Conservation (phyloP, 2,113 vertebrate species). For the Epinephelus fuscoguttatus region DNA sequence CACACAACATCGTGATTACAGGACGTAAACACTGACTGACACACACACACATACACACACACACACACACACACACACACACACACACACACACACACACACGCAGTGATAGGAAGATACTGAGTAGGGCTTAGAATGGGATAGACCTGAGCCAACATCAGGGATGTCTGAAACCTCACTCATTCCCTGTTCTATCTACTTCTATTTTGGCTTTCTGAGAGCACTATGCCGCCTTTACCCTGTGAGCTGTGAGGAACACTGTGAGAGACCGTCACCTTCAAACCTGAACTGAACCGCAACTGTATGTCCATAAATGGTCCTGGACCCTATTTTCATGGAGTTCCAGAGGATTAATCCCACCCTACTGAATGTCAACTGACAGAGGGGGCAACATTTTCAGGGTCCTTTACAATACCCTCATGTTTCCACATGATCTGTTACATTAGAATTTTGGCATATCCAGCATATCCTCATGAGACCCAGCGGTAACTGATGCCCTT, state of each 20-base stretch:
- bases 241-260: not conserved
- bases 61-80: too few species aligned
- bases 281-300: not conserved
- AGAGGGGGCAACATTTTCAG: not conserved
- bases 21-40: not conserved
- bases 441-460: not conserved
- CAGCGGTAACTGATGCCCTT: too few species aligned
- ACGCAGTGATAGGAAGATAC: not conserved
- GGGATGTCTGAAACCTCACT: not conserved
- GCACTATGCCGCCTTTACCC: not conserved
- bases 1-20: conserved; percentile 10
- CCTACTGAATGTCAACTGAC: not conserved
- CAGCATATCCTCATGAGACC: not conserved
- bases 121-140: not conserved
- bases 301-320: conserved; percentile 5
- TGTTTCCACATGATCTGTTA: not conserved
- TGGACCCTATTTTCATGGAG: not conserved
- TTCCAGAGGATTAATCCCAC: not conserved
- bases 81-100: not conserved
- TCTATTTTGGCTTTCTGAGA: not conserved
- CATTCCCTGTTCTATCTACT: too few species aligned
- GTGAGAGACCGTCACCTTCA: not conserved
- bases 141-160: not conserved
- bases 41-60: not conserved
- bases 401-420: not conserved